A percentile compares a stretch with the other conserved stretches of the same genome.
phyloP scores from a whole-genome alignment of 2,888 invertebrate genomes.

The Sinelater perroti region DNA sequence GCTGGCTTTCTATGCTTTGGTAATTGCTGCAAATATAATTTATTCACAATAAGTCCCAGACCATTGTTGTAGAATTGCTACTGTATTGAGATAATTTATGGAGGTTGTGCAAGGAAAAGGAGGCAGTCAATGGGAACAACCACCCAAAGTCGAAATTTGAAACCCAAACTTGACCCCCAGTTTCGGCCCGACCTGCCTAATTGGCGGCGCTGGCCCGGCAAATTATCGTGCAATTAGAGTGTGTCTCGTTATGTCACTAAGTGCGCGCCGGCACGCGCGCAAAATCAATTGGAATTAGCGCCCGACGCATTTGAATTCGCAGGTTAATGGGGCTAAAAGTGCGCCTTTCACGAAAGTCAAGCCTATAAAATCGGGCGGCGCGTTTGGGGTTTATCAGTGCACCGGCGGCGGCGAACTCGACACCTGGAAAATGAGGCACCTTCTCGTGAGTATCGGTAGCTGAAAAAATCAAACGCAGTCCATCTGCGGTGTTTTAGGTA shows the following conservation, averaged over 20 bases:
- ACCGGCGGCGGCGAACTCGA: conserved; percentile 38
- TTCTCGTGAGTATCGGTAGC: conserved; percentile 39
- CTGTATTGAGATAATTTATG: too few relatives aligned
- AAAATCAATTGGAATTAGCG: conserved; percentile 13
- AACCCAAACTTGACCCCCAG: too few relatives aligned
- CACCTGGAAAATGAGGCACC: conserved; percentile 32
- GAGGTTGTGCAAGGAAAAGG: too few relatives aligned
- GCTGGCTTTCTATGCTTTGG: too few relatives aligned
- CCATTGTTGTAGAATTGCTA: too few relatives aligned
- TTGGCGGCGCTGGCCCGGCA: too few relatives aligned
- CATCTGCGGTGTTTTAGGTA: conserved; percentile 24
- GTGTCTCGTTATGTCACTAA: conserved; percentile 10
- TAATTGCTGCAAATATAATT: too few relatives aligned
- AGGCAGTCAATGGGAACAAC: too few relatives aligned
- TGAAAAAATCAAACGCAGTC: background rate
- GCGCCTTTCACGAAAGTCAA: conserved; percentile 48
- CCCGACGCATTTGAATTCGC: conserved; percentile 9
- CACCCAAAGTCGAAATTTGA: too few relatives aligned
- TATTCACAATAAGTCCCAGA: too few relatives aligned
- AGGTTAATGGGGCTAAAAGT: conserved; percentile 23
- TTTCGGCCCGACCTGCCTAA: too few relatives aligned
- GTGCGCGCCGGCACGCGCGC: background rate
- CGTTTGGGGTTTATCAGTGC: conserved; percentile 39
- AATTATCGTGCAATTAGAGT: conserved; percentile 13
- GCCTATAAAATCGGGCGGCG: conserved; percentile 46